Evolutionary conservation across 2,797 vertebrate species (phyloP), one percentile per base, ranked within the genome.

Genomic region (Lates japonicus): DNA sequence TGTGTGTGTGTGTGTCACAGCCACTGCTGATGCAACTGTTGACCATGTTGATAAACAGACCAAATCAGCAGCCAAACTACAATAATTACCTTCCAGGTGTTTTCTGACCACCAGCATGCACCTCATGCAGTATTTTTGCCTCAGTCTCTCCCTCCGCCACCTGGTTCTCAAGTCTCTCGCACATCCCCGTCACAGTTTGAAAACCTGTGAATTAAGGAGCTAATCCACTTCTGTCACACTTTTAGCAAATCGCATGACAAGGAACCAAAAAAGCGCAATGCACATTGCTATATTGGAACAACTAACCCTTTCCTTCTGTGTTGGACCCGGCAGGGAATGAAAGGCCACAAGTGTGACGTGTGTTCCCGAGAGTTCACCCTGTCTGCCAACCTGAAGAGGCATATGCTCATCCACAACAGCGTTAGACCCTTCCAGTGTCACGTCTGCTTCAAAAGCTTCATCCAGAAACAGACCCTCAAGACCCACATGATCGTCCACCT

Each of bases 401-500:
- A 99, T 92, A 98, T 99, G 98, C 95, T 99, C 84, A 99, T 99
- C 92, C 98, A 99, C 89, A 97, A 98, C 95, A 99, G 98, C 0
- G 97, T 99, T 55, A 95, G 98, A 14, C 98, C 98, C 46, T 99
- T 98, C 95, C 98, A 99, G 95, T 99, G 98, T 93, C 98, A 99
- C 89, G 96, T 99, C 89, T 99, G 98, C 96, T 99, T 99, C 95
- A 99, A 99, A 95, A 98, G 98, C 80, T 99, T 99, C 5, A 98
- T 99, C 94, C 98, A 99, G 95, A 99, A 99, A 95, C 98, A 99
- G 95, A 99, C 98, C 0, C 97, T 99, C 78, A 99, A 99, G 96
- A 99, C 98, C 2, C 98, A 99, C 95, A 99, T 99, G 98, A 99
- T 99, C 37, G 98, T 99, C 81, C 98, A 99, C 93, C 96, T 98